Conservation (phyloP, 2,797 vertebrate species). For the Typhlichthys eigenmanni region DNA sequence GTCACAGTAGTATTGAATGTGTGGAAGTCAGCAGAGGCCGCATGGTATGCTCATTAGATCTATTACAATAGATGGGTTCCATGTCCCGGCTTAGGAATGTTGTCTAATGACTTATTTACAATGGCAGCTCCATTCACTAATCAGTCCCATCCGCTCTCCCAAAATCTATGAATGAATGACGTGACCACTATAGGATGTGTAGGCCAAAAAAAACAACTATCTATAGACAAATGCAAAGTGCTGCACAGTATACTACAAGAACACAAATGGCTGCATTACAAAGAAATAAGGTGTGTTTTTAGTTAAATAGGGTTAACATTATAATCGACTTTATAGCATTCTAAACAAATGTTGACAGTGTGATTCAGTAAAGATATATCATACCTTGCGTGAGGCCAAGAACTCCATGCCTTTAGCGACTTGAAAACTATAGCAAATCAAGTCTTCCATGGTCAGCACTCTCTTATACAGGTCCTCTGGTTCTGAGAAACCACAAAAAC, state of each 20-base stretch:
- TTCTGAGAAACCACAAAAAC: conserved; percentile 76
- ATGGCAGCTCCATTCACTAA: conserved; percentile 59
- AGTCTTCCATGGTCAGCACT: conserved; percentile 88
- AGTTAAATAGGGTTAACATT: background rate
- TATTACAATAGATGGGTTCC: conserved; percentile 45
- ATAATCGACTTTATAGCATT: background rate
- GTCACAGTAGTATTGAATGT: conserved; percentile 22
- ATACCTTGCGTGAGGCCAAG: conserved; percentile 92
- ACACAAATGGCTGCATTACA: background rate
- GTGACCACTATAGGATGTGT: conserved; percentile 38
- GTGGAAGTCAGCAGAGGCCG: conserved; percentile 39
- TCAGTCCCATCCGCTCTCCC: conserved; percentile 56
- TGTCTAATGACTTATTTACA: conserved; percentile 42
- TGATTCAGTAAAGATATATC: conserved; percentile 23
- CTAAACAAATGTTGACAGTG: conserved; percentile 4
- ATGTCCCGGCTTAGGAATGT: conserved; percentile 37
- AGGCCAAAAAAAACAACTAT: conserved; percentile 7
- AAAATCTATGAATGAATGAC: conserved; percentile 59
- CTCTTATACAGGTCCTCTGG: conserved; percentile 90
- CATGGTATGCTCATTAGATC: conserved; percentile 59
- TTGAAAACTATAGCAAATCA: conserved; percentile 96
- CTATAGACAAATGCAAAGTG: background rate
- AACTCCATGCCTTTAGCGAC: conserved; percentile 97
- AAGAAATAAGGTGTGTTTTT: background rate
- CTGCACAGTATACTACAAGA: background rate